Conservation (phyloP, 2,797 vertebrate genomes). For the Alcedo quadribrachys region DNA sequence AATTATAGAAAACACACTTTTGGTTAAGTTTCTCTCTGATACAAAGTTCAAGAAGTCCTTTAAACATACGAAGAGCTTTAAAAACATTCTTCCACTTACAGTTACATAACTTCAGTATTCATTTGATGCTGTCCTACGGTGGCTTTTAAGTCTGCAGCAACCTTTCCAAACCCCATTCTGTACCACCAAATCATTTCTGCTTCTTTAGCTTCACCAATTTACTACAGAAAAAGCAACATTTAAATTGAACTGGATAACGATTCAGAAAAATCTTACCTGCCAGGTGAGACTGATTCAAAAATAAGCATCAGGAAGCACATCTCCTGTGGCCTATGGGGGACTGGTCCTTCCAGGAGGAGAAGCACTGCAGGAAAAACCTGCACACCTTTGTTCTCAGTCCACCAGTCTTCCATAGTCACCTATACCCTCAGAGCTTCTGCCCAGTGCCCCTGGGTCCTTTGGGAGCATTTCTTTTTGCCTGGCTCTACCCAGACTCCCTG, state of each 20-base stretch:
- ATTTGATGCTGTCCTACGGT: not conserved
- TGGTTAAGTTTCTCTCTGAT: not conserved
- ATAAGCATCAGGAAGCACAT: not conserved
- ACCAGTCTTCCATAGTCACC: fast-evolving
- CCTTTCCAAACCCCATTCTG: not conserved
- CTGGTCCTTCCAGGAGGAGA: not conserved
- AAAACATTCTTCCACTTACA: not conserved
- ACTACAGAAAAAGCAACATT: not conserved
- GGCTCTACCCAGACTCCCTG: no score
- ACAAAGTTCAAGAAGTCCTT: not conserved
- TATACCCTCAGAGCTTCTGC: not conserved
- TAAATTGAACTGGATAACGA: not conserved
- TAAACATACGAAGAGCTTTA: not conserved
- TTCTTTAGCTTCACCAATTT: not conserved
- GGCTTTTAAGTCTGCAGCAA: not conserved
- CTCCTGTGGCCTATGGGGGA: fast-evolving
- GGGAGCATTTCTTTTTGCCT: not conserved
- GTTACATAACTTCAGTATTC: not conserved
- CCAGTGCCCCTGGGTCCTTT: fast-evolving
- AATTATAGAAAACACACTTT: not conserved
- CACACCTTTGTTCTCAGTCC: not conserved
- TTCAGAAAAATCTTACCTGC: not conserved
- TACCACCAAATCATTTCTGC: not conserved
- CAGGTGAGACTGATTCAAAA: not conserved
- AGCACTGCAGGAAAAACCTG: not conserved